Evolutionary conservation across 2,888 invertebrate genomes (phyloP).

Genomic region (Agelastica alni): DNA sequence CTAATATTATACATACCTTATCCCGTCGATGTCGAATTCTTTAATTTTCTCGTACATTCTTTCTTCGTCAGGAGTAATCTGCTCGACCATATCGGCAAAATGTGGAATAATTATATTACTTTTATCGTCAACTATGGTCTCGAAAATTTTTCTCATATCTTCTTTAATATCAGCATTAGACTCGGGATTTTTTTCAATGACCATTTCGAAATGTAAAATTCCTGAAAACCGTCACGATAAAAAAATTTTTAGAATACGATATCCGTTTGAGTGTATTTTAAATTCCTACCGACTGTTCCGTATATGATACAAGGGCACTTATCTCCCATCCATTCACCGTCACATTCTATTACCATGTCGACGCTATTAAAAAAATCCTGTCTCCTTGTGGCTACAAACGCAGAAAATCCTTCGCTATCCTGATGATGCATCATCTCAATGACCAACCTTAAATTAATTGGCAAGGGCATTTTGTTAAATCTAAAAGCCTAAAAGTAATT

Average conservation of each 20-base stretch:
- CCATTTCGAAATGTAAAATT: conserved; percentile 45
- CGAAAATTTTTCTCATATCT: conserved; percentile 52
- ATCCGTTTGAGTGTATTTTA: background rate
- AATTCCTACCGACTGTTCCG: conserved; percentile 52
- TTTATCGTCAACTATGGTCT: conserved; percentile 45
- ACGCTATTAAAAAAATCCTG: conserved; percentile 52
- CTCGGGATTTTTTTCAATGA: conserved; percentile 36
- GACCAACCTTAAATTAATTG: conserved; percentile 57
- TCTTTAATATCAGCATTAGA: conserved; percentile 50
- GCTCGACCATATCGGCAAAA: conserved; percentile 54
- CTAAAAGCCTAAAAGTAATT: conserved; percentile 41
- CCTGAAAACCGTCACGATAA: conserved; percentile 34
- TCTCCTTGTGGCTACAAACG: conserved; percentile 48
- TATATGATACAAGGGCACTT: conserved; percentile 57
- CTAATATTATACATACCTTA: conserved; percentile 41
- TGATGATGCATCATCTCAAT: conserved; percentile 56
- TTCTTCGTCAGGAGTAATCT: conserved; percentile 58
- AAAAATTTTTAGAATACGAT: background rate
- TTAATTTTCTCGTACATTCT: conserved; percentile 52
- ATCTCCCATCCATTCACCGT: conserved; percentile 57
- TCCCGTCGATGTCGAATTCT: conserved; percentile 51
- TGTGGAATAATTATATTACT: conserved; percentile 52
- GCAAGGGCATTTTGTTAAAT: conserved; percentile 48
- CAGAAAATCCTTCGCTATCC: conserved; percentile 51
- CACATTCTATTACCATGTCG: conserved; percentile 53